Evolutionary conservation across 2,797 vertebrate genomes (phyloP).

Genomic region (Harpagifer antarcticus): DNA sequence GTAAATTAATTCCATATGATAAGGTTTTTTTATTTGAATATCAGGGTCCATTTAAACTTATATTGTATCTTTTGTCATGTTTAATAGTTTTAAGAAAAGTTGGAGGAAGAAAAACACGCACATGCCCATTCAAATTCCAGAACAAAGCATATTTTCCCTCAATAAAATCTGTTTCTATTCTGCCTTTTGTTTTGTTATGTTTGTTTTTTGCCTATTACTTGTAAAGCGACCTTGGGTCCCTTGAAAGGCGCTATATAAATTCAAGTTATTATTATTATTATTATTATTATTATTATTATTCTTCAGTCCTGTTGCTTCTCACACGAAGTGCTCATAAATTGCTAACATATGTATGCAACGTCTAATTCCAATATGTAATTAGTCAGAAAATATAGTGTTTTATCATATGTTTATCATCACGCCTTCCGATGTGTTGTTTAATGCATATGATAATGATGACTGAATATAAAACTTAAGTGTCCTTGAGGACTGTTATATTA

Average conservation of each 20-base stretch:
- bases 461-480: neutral
- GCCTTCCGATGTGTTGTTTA: neutral
- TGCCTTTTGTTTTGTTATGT: no score
- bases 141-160: neutral
- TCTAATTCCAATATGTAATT: slow-evolving; percentile 5
- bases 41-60: neutral
- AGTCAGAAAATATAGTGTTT: neutral
- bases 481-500: neutral
- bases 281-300: no score
- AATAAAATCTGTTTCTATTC: neutral
- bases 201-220: no score
- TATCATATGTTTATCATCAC: neutral
- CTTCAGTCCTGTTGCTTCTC: neutral
- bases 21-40: neutral
- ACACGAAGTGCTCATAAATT: neutral
- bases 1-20: neutral
- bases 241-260: no score
- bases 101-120: neutral
- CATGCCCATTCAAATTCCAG: neutral
- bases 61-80: neutral
- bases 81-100: neutral
- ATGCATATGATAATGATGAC: neutral
- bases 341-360: neutral
- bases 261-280: no score
- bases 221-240: no score